phyloP scores from a whole-genome alignment of 2,797 vertebrate species.

The Alfaro cultratus region DNA sequence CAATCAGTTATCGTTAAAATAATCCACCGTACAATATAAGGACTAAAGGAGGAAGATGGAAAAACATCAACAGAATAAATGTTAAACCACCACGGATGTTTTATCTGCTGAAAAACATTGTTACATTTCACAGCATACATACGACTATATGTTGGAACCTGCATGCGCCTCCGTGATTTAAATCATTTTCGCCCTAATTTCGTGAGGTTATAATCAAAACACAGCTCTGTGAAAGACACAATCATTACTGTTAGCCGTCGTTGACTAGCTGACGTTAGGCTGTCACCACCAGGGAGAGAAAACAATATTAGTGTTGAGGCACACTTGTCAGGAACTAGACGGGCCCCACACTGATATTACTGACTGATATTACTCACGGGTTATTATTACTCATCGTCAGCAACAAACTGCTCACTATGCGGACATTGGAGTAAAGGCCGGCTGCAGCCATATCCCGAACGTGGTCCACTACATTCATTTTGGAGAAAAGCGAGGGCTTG shows the following conservation, averaged over 20 bases:
- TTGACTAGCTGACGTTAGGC: not conserved
- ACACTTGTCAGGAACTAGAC: constrained; percentile 55
- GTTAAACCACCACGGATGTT: not conserved
- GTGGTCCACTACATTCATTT: constrained; percentile 95
- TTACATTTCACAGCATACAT: not conserved
- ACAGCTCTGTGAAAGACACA: not conserved
- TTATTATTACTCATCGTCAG: constrained; percentile 99
- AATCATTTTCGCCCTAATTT: rapidly evolving
- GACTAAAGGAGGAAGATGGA: too few relatives aligned
- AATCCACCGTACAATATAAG: too few relatives aligned
- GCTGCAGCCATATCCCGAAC: constrained; percentile 96
- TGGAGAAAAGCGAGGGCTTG: constrained; percentile 1
- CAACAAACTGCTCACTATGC: constrained; percentile 93
- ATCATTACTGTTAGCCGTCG: not conserved
- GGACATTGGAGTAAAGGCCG: constrained; percentile 97
- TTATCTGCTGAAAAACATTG: not conserved
- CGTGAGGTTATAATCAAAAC: rapidly evolving
- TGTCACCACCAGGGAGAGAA: not conserved
- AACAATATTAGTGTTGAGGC: not conserved
- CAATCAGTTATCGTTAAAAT: not conserved
- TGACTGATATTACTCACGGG: constrained; percentile 86
- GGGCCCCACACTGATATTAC: constrained; percentile 17
- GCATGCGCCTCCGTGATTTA: too few relatives aligned
- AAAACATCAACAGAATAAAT: not conserved
- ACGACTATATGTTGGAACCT: constrained; percentile 34